Conservation (phyloP, 2,888 invertebrate species). For the Stenichneumon culpator region DNA sequence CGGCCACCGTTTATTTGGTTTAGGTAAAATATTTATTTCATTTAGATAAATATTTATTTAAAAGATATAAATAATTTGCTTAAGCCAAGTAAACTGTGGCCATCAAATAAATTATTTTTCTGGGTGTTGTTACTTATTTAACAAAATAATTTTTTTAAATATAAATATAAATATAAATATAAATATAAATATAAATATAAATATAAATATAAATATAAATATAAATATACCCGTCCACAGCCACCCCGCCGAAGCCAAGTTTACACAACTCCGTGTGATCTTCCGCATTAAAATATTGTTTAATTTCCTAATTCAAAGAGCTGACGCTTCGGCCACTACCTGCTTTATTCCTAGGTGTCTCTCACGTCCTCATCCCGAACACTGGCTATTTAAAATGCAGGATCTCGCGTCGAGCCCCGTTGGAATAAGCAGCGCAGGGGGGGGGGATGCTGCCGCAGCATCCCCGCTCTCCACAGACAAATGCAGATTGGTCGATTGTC, state of each 20-base stretch:
- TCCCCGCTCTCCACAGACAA: slow-evolving; percentile 50
- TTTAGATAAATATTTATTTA: no score
- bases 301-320: neutral
- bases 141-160: no score
- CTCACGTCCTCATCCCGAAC: slow-evolving; percentile 52
- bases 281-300: neutral
- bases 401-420: slow-evolving; percentile 54
- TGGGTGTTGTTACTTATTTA: no score
- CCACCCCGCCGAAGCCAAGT: neutral
- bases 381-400: slow-evolving; percentile 71
- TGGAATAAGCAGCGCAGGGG: slow-evolving; percentile 43
- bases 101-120: no score
- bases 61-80: no score
- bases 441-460: slow-evolving; percentile 33
- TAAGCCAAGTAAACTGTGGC: no score
- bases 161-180: no score
- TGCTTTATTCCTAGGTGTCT: slow-evolving; percentile 18
- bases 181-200: no score
- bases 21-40: no score
- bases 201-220: neutral
- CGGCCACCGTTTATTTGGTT: no score
- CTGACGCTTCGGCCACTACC: neutral
- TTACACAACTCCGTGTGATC: neutral
- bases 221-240: neutral
- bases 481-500: slow-evolving; percentile 82